Evolutionary conservation across 1,140 invertebrate species (phyloP), one percentile per base, ranked within the genome.

Genomic region (Campodea augens): DNA sequence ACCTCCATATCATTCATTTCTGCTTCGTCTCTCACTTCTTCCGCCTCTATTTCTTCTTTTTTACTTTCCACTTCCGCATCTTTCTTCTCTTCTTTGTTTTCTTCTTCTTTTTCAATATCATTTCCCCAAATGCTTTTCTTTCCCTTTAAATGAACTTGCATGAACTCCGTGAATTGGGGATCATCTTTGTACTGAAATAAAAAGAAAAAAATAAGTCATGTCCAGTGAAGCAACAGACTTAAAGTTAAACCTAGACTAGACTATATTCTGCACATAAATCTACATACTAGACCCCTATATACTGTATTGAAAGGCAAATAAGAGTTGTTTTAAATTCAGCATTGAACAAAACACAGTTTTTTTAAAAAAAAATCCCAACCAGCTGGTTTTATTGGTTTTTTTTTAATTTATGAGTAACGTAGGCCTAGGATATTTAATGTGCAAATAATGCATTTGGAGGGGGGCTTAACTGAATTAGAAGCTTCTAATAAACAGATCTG

Each of bases 161-260:
- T 63, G 64, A 89, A 96, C 61, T 93, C 87, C 49, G 72, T 63
- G 66, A 95, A 93, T 45, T 84, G 60, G 20, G 86, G 81, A 71
- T 95, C 88, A 68, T 85, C 73, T 66, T 83, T 81, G 52, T 88
- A 75, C 74, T 83, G 57, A 49, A 71, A 62, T 41, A n/a, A n/a
- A n/a, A n/a, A n/a, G n/a, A n/a, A n/a, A n/a, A n/a, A n/a, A n/a
- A n/a, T n/a, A n/a, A n/a, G n/a, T n/a, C n/a, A n/a, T n/a, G n/a
- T n/a, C n/a, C n/a, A n/a, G n/a, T n/a, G n/a, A n/a, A n/a, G n/a
- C n/a, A n/a, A n/a, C n/a, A n/a, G n/a, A n/a, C n/a, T n/a, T n/a
- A n/a, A n/a, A n/a, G n/a, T n/a, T n/a, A n/a, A n/a, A n/a, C n/a
- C n/a, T n/a, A n/a, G n/a, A n/a, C n/a, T n/a, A n/a, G n/a, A n/a